Percentiles rank a stretch among this genome's conserved stretches.
Conservation (phyloP, 2,113 vertebrate genomes). For the Pogona vitticeps region DNA sequence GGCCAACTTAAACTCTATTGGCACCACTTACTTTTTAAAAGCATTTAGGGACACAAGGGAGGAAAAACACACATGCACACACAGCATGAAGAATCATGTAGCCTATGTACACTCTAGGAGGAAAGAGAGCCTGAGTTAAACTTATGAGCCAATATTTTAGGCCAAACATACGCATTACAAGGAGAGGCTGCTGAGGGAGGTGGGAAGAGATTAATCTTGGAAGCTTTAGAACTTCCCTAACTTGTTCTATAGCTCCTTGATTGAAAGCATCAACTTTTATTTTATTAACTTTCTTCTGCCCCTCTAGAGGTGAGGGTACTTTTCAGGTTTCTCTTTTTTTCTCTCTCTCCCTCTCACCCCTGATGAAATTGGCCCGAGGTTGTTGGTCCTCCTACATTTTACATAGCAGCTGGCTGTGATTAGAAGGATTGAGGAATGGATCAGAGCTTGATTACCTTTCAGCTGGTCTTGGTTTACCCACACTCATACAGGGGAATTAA, state of each 20-base stretch:
- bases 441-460: conserved; percentile 82
- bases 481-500: conserved; percentile 83
- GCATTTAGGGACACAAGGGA: conserved; percentile 64
- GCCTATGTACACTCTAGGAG: conserved; percentile 60
- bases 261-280: conserved; percentile 80
- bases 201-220: conserved; percentile 74
- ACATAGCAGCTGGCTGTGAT: conserved; percentile 82
- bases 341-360: conserved; percentile 35
- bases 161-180: conserved; percentile 72
- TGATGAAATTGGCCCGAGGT: conserved; percentile 62
- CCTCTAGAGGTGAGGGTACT: conserved; percentile 69
- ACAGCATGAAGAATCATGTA: conserved; percentile 29
- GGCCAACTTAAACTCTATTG: conserved; percentile 60
- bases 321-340: conserved; percentile 5
- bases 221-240: conserved; percentile 67
- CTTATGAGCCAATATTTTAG: conserved; percentile 70
- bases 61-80: conserved; percentile 51
- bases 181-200: conserved; percentile 67
- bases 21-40: conserved; percentile 49
- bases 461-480: conserved; percentile 79
- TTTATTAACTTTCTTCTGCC: conserved; percentile 83
- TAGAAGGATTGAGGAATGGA: conserved; percentile 76
- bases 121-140: conserved; percentile 68
- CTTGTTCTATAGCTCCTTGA: conserved; percentile 64
- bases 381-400: conserved; percentile 71